A percentile compares a stretch with the other conserved stretches of the same genome.
Conservation (phyloP, 2,888 invertebrate species). For the Sesia bembeciformis region DNA sequence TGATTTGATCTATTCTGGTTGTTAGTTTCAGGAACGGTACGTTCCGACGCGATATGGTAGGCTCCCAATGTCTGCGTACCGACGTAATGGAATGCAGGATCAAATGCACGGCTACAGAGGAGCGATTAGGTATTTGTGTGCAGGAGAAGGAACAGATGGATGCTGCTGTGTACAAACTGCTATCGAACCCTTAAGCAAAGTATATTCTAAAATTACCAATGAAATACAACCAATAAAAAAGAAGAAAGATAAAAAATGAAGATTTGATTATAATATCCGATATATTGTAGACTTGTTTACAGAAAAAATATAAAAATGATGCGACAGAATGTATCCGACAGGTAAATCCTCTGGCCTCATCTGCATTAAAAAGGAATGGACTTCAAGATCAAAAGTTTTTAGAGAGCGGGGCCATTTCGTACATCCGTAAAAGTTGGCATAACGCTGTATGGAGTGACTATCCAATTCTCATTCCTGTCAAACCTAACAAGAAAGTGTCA, state of each 20-base stretch:
- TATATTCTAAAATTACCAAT: conserved; percentile 42
- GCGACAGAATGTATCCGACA: conserved; percentile 25
- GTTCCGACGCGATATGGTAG: conserved; percentile 57
- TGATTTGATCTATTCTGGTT: conserved; percentile 24
- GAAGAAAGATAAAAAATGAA: conserved; percentile 35
- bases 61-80: conserved; percentile 50
- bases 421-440: conserved; percentile 54
- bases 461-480: conserved; percentile 38
- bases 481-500: conserved; percentile 51
- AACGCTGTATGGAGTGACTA: conserved; percentile 34
- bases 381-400: conserved; percentile 54
- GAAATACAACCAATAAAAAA: conserved; percentile 42
- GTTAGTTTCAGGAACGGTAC: conserved; percentile 69
- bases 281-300: too few species aligned
- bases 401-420: conserved; percentile 49
- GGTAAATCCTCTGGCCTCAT: conserved; percentile 51
- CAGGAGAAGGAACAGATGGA: conserved; percentile 15
- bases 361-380: conserved; percentile 57
- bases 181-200: conserved; percentile 39
- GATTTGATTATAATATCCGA: neutral
- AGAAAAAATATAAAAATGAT: neutral
- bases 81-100: conserved; percentile 59
- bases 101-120: conserved; percentile 60
- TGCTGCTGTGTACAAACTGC: conserved; percentile 34
- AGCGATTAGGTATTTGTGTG: conserved; percentile 47